Conservation (phyloP, 1,140 invertebrate species). For the Homalodisca vitripennis region DNA sequence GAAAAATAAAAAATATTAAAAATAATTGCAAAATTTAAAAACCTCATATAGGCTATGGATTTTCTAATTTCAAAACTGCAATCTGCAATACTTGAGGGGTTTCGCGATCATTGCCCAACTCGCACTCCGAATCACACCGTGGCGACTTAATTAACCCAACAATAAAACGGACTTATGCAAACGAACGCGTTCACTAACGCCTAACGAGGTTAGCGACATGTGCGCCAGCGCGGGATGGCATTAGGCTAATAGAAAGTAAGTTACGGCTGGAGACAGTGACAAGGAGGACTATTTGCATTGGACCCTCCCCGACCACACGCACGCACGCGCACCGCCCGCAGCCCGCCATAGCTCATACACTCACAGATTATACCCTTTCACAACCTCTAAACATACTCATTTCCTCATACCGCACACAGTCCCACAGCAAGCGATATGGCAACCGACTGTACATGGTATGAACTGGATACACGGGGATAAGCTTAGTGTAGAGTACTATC, state of each 20-base stretch:
- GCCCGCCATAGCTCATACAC: background rate
- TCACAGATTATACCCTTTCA: constrained; percentile 16
- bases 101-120: too few relatives aligned
- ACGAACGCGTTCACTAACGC: background rate
- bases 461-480: too few relatives aligned
- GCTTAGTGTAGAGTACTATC: too few relatives aligned
- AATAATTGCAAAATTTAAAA: too few relatives aligned
- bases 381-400: constrained; percentile 24
- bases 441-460: too few relatives aligned
- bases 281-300: background rate
- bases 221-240: background rate
- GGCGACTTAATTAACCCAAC: background rate
- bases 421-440: constrained; percentile 7
- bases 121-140: too few relatives aligned
- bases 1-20: too few relatives aligned
- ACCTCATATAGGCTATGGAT: too few relatives aligned
- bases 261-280: background rate
- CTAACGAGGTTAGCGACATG: background rate
- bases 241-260: constrained; percentile 26
- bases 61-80: too few relatives aligned
- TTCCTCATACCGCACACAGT: background rate
- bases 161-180: background rate
- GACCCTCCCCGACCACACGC: constrained; percentile 22
- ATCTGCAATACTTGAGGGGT: too few relatives aligned
- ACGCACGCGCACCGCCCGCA: constrained; percentile 1